A percentile compares a stretch with the other conserved stretches of the same genome.
These are phyloP conservation scores for Morone chrysops DNA, from an alignment of 2,113 vertebrate species.

Conservation along the genomic window DNA sequence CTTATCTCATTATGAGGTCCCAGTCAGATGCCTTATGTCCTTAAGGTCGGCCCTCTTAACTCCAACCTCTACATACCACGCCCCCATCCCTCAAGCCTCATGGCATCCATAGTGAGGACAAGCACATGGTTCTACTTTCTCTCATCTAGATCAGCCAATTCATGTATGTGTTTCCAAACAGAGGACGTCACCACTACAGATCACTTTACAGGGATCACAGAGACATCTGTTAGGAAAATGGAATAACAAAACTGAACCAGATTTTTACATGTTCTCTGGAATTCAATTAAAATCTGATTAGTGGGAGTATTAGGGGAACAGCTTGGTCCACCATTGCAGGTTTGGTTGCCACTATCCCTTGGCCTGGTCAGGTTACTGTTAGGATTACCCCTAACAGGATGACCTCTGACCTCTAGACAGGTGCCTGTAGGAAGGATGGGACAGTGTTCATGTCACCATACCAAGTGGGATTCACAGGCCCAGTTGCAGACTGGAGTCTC, in stretches of 20 bases:
- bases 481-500: conserved; percentile 46
- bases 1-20: not conserved
- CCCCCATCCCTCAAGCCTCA: conserved; percentile 23
- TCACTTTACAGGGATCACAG: conserved; percentile 86
- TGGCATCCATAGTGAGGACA: conserved; percentile 63
- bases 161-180: conserved; percentile 78
- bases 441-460: conserved; percentile 65
- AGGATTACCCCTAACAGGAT: conserved; percentile 80
- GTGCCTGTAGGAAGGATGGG: conserved; percentile 73
- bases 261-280: conserved; percentile 85
- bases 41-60: conserved; percentile 21
- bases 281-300: conserved; percentile 85
- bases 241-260: conserved; percentile 84
- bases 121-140: conserved; percentile 82
- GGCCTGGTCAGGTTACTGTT: conserved; percentile 77
- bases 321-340: conserved; percentile 49
- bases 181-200: conserved; percentile 81
- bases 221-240: conserved; percentile 87
- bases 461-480: conserved; percentile 70
- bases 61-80: not conserved
- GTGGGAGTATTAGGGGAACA: conserved; percentile 78
- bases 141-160: conserved; percentile 70
- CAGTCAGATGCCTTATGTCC: conserved; percentile 19
- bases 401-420: conserved; percentile 79
- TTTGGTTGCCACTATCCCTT: conserved; percentile 63